phyloP scores from a whole-genome alignment of 92 coral and sea anemone species.

The Epizoanthus scotinus region DNA sequence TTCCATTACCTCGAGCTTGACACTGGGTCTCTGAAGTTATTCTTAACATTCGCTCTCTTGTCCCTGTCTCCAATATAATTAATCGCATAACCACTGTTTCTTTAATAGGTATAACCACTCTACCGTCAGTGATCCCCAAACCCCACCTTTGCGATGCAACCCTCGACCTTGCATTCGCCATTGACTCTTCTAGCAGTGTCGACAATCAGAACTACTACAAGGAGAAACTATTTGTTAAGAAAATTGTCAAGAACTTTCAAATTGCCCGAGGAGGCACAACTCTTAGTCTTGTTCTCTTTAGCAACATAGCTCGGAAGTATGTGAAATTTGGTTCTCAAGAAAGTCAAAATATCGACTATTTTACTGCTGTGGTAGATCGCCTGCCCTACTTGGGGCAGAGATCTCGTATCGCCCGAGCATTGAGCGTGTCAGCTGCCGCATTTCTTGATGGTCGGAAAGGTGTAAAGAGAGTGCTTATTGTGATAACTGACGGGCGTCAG shows the following conservation, averaged over 20 bases:
- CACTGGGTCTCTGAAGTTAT: too few relatives aligned
- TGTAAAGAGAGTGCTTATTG: constrained; percentile 11
- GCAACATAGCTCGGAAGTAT: constrained; percentile 52
- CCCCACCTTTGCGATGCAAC: constrained; percentile 43
- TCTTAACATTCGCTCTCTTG: too few relatives aligned
- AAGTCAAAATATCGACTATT: constrained; percentile 52
- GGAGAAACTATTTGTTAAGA: constrained; percentile 71
- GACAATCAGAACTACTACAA: constrained; percentile 57
- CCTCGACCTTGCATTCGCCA: constrained; percentile 76
- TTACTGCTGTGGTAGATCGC: constrained; percentile 57
- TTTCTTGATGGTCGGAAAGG: too few relatives aligned
- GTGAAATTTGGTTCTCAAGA: constrained; percentile 62
- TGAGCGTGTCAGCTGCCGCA: too few relatives aligned
- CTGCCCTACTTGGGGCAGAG: constrained; percentile 73
- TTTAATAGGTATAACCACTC: neutral
- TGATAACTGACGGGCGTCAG: constrained; percentile 58
- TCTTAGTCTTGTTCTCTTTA: constrained; percentile 68
- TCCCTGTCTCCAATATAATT: too few relatives aligned
- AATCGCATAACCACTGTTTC: neutral
- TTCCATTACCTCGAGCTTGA: too few relatives aligned
- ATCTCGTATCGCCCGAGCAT: constrained; percentile 56
- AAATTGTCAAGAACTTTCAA: constrained; percentile 54
- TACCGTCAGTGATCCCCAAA: neutral
- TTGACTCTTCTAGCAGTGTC: constrained; percentile 89
- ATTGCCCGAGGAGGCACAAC: constrained; percentile 57